A percentile compares a stretch with the other conserved stretches of the same genome.
Evolutionary conservation across 2,888 invertebrate genomes (phyloP).

Genomic region (Campoletis raptor): DNA sequence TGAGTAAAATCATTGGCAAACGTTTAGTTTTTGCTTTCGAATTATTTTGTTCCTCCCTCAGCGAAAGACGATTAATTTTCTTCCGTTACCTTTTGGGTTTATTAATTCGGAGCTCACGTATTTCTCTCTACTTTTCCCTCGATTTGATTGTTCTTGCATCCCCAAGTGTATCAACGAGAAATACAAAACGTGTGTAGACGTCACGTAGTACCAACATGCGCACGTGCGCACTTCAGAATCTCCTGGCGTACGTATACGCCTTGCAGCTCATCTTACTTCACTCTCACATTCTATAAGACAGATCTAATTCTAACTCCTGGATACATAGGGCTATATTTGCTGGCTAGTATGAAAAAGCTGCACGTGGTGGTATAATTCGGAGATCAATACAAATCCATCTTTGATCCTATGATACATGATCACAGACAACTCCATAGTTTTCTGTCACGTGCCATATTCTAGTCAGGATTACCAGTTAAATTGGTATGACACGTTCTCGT

Average conservation of each 20-base stretch:
- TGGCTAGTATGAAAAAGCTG: conserved; percentile 36
- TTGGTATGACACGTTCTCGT: conserved; percentile 28
- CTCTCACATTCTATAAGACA: conserved; percentile 24
- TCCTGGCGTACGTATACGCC: conserved; percentile 21
- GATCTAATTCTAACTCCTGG: conserved; percentile 42
- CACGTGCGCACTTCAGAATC: conserved; percentile 33
- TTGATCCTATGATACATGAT: conserved; percentile 20
- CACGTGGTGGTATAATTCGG: conserved; percentile 55
- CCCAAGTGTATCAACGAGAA: conserved; percentile 31
- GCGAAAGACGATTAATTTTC: conserved; percentile 49
- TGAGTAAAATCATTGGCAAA: neutral
- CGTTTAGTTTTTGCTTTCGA: neutral
- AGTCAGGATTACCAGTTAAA: conserved; percentile 37
- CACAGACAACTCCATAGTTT: conserved; percentile 37
- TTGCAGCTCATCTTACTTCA: conserved; percentile 54
- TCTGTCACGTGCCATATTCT: conserved; percentile 54
- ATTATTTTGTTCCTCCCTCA: conserved; percentile 40
- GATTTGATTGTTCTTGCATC: conserved; percentile 40
- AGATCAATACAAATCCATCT: conserved; percentile 56
- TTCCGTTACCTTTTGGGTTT: conserved; percentile 47
- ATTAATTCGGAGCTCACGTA: conserved; percentile 57
- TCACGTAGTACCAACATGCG: conserved; percentile 25
- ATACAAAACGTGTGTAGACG: conserved; percentile 26
- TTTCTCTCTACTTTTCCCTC: conserved; percentile 17
- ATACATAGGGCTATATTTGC: conserved; percentile 23